Evolutionary conservation across 2,113 vertebrate species (phyloP).

Genomic region (Neomonachus schauinslandi): DNA sequence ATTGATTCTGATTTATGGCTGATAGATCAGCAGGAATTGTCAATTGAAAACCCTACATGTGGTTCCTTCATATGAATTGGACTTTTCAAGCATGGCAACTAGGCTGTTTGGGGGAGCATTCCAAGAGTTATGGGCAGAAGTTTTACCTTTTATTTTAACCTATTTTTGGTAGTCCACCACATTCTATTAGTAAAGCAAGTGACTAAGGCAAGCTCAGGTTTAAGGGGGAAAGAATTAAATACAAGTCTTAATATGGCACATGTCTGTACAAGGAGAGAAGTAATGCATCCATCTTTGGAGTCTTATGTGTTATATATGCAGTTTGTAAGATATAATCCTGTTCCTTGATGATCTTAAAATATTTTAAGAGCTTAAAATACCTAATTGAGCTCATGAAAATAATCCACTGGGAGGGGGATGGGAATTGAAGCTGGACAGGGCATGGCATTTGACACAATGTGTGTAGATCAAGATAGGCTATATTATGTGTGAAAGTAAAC

Average conservation of each 20-base stretch:
- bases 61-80: background rate
- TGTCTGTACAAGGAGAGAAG: background rate
- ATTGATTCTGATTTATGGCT: background rate
- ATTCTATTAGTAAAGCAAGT: background rate
- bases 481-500: background rate
- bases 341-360: background rate
- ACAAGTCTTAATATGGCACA: background rate
- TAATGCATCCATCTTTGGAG: background rate
- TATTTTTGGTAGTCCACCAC: background rate
- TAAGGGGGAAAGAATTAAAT: background rate
- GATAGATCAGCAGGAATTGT: background rate
- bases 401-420: accelerated
- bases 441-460: background rate
- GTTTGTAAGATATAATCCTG: background rate
- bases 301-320: background rate
- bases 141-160: background rate
- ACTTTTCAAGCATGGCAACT: background rate
- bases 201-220: background rate
- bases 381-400: background rate
- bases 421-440: background rate
- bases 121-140: background rate
- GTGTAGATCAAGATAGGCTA: background rate
- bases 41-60: background rate
- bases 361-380: background rate
- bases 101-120: background rate